These are phyloP conservation scores for Glaucidium brasilianum DNA, from an alignment of 2,113 vertebrate species.

Conservation along the genomic window DNA sequence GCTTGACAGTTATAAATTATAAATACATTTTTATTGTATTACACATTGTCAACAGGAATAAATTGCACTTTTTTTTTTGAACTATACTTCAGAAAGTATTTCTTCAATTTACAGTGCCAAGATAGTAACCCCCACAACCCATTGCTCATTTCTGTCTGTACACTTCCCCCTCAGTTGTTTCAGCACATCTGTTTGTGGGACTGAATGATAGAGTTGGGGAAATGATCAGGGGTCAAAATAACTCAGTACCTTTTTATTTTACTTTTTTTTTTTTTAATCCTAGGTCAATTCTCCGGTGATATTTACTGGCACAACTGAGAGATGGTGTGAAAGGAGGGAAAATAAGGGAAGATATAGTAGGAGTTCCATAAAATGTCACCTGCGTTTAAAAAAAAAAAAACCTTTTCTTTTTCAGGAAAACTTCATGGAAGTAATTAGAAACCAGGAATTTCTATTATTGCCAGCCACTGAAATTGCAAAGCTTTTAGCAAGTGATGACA, in stretches of 20 bases:
- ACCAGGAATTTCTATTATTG: conserved; percentile 94
- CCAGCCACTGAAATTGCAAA: conserved; percentile 91
- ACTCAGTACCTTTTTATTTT: not conserved
- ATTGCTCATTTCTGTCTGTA: not conserved
- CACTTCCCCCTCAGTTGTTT: not conserved
- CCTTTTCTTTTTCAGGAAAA: conserved; percentile 82
- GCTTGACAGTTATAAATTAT: not conserved
- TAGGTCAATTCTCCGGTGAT: not conserved
- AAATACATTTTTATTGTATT: not conserved
- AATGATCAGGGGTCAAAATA: not conserved
- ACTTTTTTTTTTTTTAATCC: not conserved
- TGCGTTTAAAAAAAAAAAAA: not conserved
- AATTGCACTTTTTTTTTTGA: not conserved
- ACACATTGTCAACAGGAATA: not conserved
- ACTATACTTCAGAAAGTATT: not conserved
- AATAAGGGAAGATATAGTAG: not conserved
- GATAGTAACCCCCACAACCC: not conserved
- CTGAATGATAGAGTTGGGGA: not conserved
- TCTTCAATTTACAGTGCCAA: not conserved
- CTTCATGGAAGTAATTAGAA: conserved; percentile 94
- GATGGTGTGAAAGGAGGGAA: not conserved
- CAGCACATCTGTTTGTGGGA: not conserved
- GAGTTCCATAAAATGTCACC: not conserved
- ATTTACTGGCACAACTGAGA: not conserved
- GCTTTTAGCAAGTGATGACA: conserved; percentile 92